Evolutionary conservation across 2,888 invertebrate species (phyloP).

Genomic region (Drosophila suboccidentalis): DNA sequence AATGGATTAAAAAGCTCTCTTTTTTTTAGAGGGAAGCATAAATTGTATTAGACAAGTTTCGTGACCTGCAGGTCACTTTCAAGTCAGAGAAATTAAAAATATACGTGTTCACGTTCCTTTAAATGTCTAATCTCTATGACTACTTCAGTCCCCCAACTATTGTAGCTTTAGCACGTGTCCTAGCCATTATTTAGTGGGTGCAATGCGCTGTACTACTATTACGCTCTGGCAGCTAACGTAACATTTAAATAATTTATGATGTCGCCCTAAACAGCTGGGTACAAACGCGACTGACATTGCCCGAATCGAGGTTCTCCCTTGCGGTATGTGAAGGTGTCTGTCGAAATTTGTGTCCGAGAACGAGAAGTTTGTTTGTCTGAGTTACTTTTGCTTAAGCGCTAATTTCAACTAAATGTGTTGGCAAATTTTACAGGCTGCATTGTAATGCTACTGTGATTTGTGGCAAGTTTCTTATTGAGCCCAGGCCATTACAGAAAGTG

Average conservation of each 20-base stretch:
- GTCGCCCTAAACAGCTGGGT: constrained; percentile 67
- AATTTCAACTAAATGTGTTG: neutral
- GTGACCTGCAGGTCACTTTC: neutral
- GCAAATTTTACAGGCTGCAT: constrained; percentile 8
- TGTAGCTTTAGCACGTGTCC: constrained; percentile 58
- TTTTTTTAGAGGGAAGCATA: neutral
- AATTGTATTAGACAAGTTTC: neutral
- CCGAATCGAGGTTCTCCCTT: constrained; percentile 8
- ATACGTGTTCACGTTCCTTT: neutral
- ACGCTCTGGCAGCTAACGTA: constrained; percentile 38
- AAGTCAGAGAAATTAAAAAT: neutral
- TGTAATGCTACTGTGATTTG: constrained; percentile 45
- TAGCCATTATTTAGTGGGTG: constrained; percentile 47
- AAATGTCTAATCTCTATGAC: neutral
- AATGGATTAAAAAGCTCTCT: neutral
- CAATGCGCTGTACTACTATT: constrained; percentile 33
- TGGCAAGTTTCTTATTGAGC: constrained; percentile 24
- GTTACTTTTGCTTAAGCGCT: constrained; percentile 10
- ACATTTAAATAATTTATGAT: constrained; percentile 79
- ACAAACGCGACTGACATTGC: constrained; percentile 42
- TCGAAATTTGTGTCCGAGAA: constrained; percentile 50
- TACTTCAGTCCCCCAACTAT: no score
- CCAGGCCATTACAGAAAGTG: constrained; percentile 63
- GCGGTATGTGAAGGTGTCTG: constrained; percentile 11
- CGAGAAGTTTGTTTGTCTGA: constrained; percentile 25